phyloP scores from a whole-genome alignment of 2,888 invertebrate genomes.

The Neoitamus cyanurus region DNA sequence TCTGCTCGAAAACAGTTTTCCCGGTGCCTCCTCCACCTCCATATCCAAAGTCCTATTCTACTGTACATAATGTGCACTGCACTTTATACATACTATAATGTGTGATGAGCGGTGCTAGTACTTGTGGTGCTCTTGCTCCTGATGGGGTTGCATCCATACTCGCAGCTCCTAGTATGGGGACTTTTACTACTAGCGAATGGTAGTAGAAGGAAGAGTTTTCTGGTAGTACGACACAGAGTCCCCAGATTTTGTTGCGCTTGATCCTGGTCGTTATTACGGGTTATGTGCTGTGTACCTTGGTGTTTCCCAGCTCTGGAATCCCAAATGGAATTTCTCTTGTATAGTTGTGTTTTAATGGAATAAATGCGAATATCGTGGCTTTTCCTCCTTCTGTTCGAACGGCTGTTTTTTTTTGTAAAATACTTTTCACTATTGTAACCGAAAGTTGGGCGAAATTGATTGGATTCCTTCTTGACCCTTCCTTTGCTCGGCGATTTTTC shows the following conservation, averaged over 20 bases:
- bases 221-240: conserved; percentile 13
- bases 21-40: not conserved
- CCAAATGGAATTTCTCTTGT: conserved; percentile 9
- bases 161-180: not conserved
- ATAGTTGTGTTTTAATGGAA: conserved; percentile 27
- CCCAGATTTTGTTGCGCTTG: conserved; percentile 18
- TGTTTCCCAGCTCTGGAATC: not conserved
- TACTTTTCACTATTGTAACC: not conserved
- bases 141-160: conserved; percentile 26
- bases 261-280: not conserved
- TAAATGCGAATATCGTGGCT: not conserved
- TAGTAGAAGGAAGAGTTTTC: conserved; percentile 34
- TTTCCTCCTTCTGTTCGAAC: not conserved
- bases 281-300: not conserved
- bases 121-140: not conserved
- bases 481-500: not conserved
- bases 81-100: not conserved
- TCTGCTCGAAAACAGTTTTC: conserved; percentile 17
- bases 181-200: conserved; percentile 32
- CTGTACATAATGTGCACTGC: conserved; percentile 40
- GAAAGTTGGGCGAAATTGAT: conserved; percentile 20
- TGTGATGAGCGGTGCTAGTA: not conserved
- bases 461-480: conserved; percentile 2
- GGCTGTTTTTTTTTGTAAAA: not conserved
- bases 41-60: not conserved